These are phyloP conservation scores for Harpegnathos saltator DNA, from an alignment of 1,140 invertebrate species.

Conservation along the genomic window DNA sequence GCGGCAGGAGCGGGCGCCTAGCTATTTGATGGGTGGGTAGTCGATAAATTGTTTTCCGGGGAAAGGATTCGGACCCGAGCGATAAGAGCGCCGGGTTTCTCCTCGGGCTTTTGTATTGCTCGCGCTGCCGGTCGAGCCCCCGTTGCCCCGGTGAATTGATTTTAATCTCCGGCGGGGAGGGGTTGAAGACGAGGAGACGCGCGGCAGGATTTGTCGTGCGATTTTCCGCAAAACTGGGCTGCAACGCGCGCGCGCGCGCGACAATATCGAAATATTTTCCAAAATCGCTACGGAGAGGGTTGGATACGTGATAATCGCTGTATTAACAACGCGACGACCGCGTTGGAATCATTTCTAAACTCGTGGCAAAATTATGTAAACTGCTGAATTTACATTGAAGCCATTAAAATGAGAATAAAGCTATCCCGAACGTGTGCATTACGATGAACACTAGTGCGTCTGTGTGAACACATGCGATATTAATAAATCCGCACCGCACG, in stretches of 20 bases:
- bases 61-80: conserved; percentile 14
- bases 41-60: conserved; percentile 48
- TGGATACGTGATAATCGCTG: background rate
- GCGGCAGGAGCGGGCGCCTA: conserved; percentile 25
- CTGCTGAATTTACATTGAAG: background rate
- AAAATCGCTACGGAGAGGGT: background rate
- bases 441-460: background rate
- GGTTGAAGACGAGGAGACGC: background rate
- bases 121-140: background rate
- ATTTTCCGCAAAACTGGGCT: conserved; percentile 13
- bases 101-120: background rate
- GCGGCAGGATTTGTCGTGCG: background rate
- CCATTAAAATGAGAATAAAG: background rate
- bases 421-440: background rate
- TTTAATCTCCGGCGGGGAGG: conserved; percentile 32
- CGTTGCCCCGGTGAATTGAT: conserved; percentile 6
- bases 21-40: conserved; percentile 38
- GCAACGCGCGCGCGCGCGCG: background rate
- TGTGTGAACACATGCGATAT: conserved; percentile 26
- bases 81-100: background rate
- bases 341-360: background rate
- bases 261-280: conserved; percentile 22
- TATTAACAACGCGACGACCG: background rate
- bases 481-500: background rate
- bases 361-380: background rate